Percentiles rank a stretch among this genome's conserved stretches.
Conservation (phyloP, 2,113 vertebrate species). For the Eretmodus cyanostictus region DNA sequence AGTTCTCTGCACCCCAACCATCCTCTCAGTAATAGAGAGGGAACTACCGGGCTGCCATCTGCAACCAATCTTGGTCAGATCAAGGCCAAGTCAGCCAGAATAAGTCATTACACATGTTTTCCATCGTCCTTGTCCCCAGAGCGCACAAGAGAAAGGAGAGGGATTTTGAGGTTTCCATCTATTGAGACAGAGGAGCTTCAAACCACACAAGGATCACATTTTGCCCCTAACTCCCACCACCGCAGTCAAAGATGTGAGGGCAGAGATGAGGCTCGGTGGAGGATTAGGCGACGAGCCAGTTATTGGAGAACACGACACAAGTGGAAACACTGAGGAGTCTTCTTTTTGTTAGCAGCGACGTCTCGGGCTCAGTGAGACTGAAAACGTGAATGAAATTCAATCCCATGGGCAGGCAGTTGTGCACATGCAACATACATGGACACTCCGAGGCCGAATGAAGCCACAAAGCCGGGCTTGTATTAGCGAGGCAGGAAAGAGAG, state of each 20-base stretch:
- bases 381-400: constrained; percentile 11
- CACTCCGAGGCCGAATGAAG: background rate
- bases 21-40: constrained; percentile 35
- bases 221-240: constrained; percentile 38
- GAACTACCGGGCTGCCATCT: constrained; percentile 60
- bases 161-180: constrained; percentile 53
- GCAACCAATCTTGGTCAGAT: constrained; percentile 66
- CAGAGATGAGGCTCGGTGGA: constrained; percentile 29
- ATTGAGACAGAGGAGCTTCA: constrained; percentile 43
- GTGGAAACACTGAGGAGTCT: constrained; percentile 48
- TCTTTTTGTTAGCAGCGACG: background rate
- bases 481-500: background rate
- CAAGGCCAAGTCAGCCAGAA: constrained; percentile 61
- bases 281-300: constrained; percentile 44
- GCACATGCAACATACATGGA: background rate
- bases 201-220: constrained; percentile 58
- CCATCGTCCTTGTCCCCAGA: constrained; percentile 67
- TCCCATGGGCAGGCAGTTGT: background rate
- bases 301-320: constrained; percentile 22
- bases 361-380: background rate
- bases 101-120: constrained; percentile 73
- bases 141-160: constrained; percentile 25
- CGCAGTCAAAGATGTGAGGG: constrained; percentile 22
- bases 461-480: background rate
- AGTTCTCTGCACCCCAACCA: constrained; percentile 30